Conservation (phyloP, 30 jellyfish, hydroid and myxozoan species). For the Cassiopea xamachana region DNA sequence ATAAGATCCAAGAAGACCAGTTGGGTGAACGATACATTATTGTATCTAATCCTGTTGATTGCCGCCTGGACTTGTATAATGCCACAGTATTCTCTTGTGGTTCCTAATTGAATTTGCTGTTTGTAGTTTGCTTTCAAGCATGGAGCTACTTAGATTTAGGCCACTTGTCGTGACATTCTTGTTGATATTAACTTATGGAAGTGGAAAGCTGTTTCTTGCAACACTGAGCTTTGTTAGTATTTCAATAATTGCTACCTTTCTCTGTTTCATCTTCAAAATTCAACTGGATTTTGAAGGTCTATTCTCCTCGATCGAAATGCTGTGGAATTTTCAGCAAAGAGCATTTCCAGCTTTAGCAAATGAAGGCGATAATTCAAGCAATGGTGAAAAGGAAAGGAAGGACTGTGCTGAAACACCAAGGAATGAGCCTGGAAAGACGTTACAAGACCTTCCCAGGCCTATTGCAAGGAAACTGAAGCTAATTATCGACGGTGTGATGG, state of each 20-base stretch:
- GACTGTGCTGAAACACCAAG: neutral
- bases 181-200: slow-evolving; percentile 51
- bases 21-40: neutral
- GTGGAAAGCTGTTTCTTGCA: slow-evolving; percentile 58
- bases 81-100: neutral
- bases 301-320: slow-evolving; percentile 26
- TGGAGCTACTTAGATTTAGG: slow-evolving; percentile 51
- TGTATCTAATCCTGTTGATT: neutral
- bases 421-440: neutral
- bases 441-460: slow-evolving; percentile 89
- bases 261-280: slow-evolving; percentile 77
- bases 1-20: neutral
- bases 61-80: neutral
- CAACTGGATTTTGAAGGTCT: slow-evolving; percentile 76
- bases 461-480: slow-evolving; percentile 74
- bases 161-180: slow-evolving; percentile 63
- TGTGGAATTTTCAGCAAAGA: slow-evolving; percentile 23
- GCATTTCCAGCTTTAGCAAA: neutral
- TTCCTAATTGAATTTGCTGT: neutral
- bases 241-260: slow-evolving; percentile 69
- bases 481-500: slow-evolving; percentile 75
- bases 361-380: neutral
- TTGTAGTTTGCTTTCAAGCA: neutral
- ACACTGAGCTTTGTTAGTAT: slow-evolving; percentile 53
- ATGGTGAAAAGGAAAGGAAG: too few relatives aligned